Evolutionary conservation across 2,888 invertebrate genomes (phyloP), one percentile per base, ranked within the genome.

Genomic region (Ametastegia equiseti): DNA sequence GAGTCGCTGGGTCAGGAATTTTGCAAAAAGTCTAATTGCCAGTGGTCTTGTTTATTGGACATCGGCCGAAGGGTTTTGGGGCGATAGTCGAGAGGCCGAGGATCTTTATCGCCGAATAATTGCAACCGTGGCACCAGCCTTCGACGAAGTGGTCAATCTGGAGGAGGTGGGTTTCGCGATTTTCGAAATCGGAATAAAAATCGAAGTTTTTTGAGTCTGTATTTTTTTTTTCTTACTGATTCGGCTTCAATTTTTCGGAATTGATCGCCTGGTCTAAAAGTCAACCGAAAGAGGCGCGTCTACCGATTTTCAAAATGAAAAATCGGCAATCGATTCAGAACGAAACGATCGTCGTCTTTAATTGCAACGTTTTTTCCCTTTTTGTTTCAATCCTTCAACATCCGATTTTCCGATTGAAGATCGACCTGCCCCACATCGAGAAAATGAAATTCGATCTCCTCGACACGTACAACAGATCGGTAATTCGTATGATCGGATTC

Each of bases 31-130:
- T 3, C 86, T 87, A 1, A 82, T 92, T 42, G 91, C 91, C 0
- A 89, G 87, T 9, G 92, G 90, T 27, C 86, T 92, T 19, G 86
- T 92, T 60, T 93, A 92, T 82, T 90, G 92, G 86, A 92, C 92
- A 0, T 90, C 89, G 19, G 89, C 91, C 82, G 89, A 92, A 81
- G 93, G 93, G 13, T 82, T 93, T 11, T 93, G 93, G 93, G 92
- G 93, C 0, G 89, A 89, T 78, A 85, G 90, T 7, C 87, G 87
- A 33, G 88, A 92, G 69, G 91, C 92, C 9, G 92, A 92, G 83
- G 86, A 91, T 13, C 83, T 93, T 30, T 93, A 92, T 83, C 30
- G 36, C 5, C 30, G 75, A 19, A 84, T 83, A 23, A 86, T 83
- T 19, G 84, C 88, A 13, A 89, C 90, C 47, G 82, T 85, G 0